Conservation (phyloP, 2,113 vertebrate species). For the Cephalopterus ornatus region DNA sequence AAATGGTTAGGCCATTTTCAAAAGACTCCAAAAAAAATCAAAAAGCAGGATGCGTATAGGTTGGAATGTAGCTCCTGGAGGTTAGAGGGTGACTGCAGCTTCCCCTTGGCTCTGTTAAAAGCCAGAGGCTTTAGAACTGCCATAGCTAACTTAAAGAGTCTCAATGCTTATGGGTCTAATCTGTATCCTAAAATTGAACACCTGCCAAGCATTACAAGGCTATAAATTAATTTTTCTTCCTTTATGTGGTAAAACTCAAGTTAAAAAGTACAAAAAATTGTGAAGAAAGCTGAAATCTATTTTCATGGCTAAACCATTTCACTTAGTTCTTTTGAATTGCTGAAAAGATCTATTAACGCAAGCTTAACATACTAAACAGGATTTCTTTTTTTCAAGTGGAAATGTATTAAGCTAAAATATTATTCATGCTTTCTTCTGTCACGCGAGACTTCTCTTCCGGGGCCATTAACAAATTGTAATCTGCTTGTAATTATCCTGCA, state of each 20-base stretch:
- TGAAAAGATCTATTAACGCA: not conserved
- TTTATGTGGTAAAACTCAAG: not conserved
- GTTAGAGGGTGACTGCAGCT: not conserved
- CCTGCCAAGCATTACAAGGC: not conserved
- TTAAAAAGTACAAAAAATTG: not conserved
- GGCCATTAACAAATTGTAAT: not conserved
- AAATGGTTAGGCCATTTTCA: not conserved
- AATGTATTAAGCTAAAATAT: not conserved
- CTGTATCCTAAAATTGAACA: not conserved
- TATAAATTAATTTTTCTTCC: constrained; percentile 9
- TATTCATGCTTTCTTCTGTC: not conserved
- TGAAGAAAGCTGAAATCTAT: not conserved
- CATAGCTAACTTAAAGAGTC: not conserved
- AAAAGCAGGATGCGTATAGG: not conserved
- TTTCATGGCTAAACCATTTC: not conserved
- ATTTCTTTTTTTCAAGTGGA: not conserved
- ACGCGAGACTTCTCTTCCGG: not conserved
- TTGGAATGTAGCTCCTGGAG: not conserved
- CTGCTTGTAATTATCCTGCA: not conserved
- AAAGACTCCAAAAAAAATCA: not conserved
- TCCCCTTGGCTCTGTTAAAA: not conserved
- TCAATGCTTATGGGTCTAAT: not conserved
- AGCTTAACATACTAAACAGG: not conserved
- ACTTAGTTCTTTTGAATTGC: not conserved
- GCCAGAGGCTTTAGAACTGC: not conserved